Base-by-base conservation (phyloP, 2,113 vertebrate species). In the Lucifuga dentata region DNA sequence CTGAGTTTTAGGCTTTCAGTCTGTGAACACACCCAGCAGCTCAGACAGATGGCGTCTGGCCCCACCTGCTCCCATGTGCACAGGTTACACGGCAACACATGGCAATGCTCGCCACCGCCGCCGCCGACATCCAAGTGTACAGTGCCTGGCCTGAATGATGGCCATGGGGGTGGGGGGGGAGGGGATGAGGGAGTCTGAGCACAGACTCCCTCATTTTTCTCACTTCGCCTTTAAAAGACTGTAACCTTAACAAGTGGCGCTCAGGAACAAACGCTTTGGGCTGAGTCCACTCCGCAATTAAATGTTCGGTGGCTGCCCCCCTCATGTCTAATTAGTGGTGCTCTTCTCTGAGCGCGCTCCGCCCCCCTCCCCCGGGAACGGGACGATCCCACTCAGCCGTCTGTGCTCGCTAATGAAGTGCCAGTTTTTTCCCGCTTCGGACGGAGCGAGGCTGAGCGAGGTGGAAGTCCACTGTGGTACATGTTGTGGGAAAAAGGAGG, bases 161-260 rank as follows among this genome's bases (percentile, higher is more conserved):
- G 55, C 46, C 82, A 78, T 41, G 35, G 39, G 29, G 12, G 17
- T 5, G 40, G 3, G 8, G 41, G 41, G 41, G 5, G 36, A 11
- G 55, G 29, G 49, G n/a, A 10, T 56, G 44, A 12, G 36, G 52
- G 29, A 6, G 61, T 45, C 8, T 44, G 66, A 44, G 66, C 80
- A 77, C 85, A 86, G 80, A 76, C 80, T 79, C 83, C 73, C 76
- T 85, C 80, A 84, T 80, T 90, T 84, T 84, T 81, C 84, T 92
- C 89, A 85, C 79, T 90, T 86, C 19, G 90, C 90, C 90, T 91
- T 92, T 91, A 92, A 93, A 93, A 92, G 91, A 93, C 91, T 91
- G 91, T 87, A 92, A 92, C 90, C 89, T 92, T 90, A 89, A 90
- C 87, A 92, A 92, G 89, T 92, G 91, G 84, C 79, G 68, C 88